Conservation (phyloP, 2,113 vertebrate species). For the Apeltes quadracus region DNA sequence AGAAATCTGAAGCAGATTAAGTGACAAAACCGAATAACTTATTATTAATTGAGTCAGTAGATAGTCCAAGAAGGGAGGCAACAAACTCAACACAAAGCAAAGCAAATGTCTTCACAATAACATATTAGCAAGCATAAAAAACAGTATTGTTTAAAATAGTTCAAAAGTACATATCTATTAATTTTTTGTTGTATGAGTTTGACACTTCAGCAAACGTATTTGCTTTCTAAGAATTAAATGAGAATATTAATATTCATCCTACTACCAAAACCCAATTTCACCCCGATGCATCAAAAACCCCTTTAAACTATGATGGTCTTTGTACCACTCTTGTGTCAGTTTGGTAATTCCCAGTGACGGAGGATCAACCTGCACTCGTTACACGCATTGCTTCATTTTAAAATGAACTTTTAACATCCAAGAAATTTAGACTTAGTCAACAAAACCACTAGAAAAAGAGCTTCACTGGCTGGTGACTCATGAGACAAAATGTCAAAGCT, state of each 20-base stretch:
- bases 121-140: not conserved
- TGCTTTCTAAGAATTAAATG: not conserved
- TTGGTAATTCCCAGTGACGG: not conserved
- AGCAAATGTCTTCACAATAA: not conserved
- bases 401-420: not conserved
- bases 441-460: not conserved
- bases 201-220: not conserved
- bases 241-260: not conserved
- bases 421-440: not conserved
- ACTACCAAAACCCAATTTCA: not conserved
- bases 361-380: not conserved
- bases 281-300: not conserved
- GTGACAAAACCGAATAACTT: slow-evolving; percentile 7
- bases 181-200: not conserved
- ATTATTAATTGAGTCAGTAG: slow-evolving; percentile 21
- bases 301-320: not conserved
- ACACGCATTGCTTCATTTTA: not conserved
- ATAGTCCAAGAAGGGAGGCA: slow-evolving; percentile 8
- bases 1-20: not conserved
- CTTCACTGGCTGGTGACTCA: not conserved
- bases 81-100: not conserved
- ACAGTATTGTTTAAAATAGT: not conserved
- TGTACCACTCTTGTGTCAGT: not conserved
- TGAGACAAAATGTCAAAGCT: not conserved
- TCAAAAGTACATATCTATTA: not conserved